Conservation (phyloP, 2,797 vertebrate genomes). For the Brachyalestes nurse region DNA sequence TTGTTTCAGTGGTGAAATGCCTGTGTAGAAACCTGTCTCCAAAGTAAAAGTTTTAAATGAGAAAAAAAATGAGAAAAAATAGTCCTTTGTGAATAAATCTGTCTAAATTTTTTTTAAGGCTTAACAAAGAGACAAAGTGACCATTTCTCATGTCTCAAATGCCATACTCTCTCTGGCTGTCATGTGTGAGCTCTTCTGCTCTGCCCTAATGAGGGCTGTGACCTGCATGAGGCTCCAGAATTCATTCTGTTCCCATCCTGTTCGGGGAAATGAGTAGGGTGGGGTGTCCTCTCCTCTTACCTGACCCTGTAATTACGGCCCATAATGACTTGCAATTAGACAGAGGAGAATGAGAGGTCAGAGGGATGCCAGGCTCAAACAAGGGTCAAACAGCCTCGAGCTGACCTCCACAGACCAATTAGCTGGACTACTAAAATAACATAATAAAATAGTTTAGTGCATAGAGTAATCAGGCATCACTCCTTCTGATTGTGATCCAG, state of each 20-base stretch:
- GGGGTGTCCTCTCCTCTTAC: slow-evolving; percentile 52
- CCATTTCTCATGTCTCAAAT: not conserved
- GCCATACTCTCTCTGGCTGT: not conserved
- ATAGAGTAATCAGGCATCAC: not conserved
- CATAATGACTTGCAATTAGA: slow-evolving; percentile 43
- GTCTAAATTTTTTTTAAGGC: not conserved
- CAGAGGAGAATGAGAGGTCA: not conserved
- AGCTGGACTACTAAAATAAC: slow-evolving; percentile 22
- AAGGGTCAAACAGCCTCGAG: slow-evolving; percentile 68
- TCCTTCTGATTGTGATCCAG: slow-evolving; percentile 64
- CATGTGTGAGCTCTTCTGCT: slow-evolving; percentile 50
- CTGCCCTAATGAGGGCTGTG: slow-evolving; percentile 66
- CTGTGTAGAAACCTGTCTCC: too few species aligned
- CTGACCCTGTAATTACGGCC: slow-evolving; percentile 63
- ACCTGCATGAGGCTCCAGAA: slow-evolving; percentile 68
- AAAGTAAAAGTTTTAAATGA: too few species aligned
- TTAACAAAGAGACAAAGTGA: not conserved
- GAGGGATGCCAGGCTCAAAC: slow-evolving; percentile 46
- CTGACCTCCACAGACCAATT: slow-evolving; percentile 43
- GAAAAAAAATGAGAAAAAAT: too few species aligned
- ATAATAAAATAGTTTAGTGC: not conserved
- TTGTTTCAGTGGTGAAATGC: too few species aligned
- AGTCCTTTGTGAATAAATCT: too few species aligned
- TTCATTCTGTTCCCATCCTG: slow-evolving; percentile 65
- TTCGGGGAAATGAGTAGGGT: slow-evolving; percentile 50